Evolutionary conservation across 2,888 invertebrate genomes (phyloP).

Genomic region (Pyrrhosoma nymphula): DNA sequence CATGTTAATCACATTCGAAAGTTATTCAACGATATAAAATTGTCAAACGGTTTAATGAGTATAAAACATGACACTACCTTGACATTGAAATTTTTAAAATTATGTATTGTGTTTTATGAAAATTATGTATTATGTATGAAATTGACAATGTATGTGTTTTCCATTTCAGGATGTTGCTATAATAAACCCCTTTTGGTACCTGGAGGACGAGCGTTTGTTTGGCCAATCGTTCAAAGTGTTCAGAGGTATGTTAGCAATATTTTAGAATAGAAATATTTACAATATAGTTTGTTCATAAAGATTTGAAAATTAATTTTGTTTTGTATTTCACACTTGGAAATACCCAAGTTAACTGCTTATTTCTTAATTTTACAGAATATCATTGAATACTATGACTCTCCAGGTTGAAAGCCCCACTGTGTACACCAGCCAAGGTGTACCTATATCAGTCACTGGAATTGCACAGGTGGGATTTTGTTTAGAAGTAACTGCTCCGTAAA

Average conservation of each 20-base stretch:
- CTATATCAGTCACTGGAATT: constrained; percentile 97
- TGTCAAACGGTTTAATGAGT: background rate
- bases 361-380: constrained; percentile 84
- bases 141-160: background rate
- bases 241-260: constrained; percentile 82
- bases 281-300: background rate
- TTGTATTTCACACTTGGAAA: background rate
- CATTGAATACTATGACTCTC: constrained; percentile 97
- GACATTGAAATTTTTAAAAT: background rate
- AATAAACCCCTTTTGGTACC: constrained; percentile 95
- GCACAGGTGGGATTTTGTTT: constrained; percentile 87
- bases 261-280: too few relatives aligned
- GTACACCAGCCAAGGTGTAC: constrained; percentile 97
- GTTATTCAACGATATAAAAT: too few relatives aligned
- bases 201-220: constrained; percentile 97
- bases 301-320: background rate
- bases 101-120: too few relatives aligned
- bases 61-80: background rate
- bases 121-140: too few relatives aligned
- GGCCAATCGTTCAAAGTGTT: constrained; percentile 94
- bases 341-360: too few relatives aligned
- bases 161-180: constrained; percentile 93
- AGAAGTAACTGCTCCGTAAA: background rate
- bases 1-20: too few relatives aligned
- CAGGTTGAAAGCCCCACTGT: constrained; percentile 97